phyloP scores from a whole-genome alignment of 92 coral and sea anemone species.

The Parazoanthus swiftii region DNA sequence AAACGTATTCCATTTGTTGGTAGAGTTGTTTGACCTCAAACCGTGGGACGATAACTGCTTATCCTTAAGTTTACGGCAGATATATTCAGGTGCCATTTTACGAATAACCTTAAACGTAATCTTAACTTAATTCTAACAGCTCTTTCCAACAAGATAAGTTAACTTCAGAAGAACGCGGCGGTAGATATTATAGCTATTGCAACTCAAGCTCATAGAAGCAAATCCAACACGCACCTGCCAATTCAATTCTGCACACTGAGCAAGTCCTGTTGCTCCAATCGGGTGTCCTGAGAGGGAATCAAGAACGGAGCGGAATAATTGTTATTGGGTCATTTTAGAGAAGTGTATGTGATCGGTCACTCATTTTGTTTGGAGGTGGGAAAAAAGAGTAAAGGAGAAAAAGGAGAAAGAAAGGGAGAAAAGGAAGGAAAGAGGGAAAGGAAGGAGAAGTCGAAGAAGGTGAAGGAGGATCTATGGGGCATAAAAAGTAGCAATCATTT shows the following conservation, averaged over 20 bases:
- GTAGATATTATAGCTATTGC: not conserved
- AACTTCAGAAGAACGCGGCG: not conserved
- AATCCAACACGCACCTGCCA: conserved; percentile 25
- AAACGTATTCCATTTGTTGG: no score
- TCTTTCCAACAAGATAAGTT: not conserved
- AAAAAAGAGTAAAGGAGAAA: not conserved
- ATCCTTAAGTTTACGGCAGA: no score
- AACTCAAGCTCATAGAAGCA: not conserved
- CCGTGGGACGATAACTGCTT: no score
- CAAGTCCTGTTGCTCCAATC: conserved; percentile 42
- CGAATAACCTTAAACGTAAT: no score
- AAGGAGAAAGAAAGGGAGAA: not conserved
- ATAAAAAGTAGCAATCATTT: no score
- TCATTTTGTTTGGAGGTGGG: not conserved
- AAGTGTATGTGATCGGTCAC: not conserved
- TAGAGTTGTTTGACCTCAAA: no score
- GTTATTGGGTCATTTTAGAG: no score
- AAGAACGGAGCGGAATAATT: not conserved
- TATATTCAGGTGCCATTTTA: no score
- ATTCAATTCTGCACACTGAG: conserved; percentile 39
- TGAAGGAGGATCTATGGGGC: no score
- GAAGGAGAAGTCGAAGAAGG: no score
- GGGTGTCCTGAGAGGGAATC: conserved; percentile 16
- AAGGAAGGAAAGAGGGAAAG: no score
- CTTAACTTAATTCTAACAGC: not conserved